Percentiles rank a stretch among this genome's conserved stretches.
These are phyloP conservation scores for Raja brachyura DNA, from an alignment of 2,113 vertebrate genomes.

Conservation along the genomic window DNA sequence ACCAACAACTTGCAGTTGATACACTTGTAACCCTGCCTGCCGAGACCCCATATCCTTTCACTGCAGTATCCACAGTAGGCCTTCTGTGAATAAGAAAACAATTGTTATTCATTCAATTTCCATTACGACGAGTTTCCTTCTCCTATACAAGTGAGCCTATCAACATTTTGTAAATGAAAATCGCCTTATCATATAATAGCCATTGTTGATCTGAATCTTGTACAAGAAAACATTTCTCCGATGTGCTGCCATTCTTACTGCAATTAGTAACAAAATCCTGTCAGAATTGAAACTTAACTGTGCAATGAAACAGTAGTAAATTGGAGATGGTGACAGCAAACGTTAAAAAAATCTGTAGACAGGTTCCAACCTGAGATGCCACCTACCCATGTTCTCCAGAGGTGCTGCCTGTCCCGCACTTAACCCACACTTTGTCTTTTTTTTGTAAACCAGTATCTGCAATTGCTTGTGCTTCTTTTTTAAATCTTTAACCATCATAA, in stretches of 20 bases:
- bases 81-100: constrained; percentile 60
- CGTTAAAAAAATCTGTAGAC: no score
- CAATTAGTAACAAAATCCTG: not conserved
- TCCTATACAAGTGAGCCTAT: not conserved
- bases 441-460: no score
- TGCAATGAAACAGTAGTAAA: not conserved
- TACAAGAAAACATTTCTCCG: not conserved
- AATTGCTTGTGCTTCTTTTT: no score
- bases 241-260: not conserved
- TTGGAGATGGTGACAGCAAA: not conserved
- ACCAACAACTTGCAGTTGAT: constrained; percentile 95
- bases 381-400: no score
- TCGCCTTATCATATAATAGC: not conserved
- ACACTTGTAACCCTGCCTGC: constrained; percentile 95
- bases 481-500: not conserved
- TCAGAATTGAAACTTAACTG: not conserved
- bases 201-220: not conserved
- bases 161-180: not conserved
- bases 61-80: constrained; percentile 92
- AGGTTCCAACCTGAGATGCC: no score
- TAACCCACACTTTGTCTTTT: no score
- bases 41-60: constrained; percentile 97
- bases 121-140: not conserved
- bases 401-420: no score
- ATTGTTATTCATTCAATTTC: not conserved